Conservation (phyloP, 2,113 vertebrate species). For the Typhlomys cinereus region DNA sequence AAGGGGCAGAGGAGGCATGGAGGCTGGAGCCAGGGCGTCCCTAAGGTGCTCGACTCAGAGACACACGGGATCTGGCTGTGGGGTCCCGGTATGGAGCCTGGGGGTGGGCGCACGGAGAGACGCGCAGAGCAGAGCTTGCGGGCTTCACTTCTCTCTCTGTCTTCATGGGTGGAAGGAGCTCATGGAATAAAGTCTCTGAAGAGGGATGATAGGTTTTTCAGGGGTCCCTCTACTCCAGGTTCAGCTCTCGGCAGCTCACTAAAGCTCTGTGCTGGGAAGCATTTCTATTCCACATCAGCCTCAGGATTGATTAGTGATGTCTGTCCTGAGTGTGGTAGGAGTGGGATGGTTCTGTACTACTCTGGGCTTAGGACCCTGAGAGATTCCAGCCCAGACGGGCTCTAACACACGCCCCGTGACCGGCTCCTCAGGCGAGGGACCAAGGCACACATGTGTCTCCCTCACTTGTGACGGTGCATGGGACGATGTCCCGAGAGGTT, state of each 20-base stretch:
- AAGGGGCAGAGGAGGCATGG: not conserved
- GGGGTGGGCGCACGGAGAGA: not conserved
- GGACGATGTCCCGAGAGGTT: no score
- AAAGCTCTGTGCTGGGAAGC: not conserved
- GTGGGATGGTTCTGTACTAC: no score
- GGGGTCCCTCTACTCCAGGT: no score
- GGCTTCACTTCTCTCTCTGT: not conserved
- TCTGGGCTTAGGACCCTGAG: not conserved
- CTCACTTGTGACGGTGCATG: no score
- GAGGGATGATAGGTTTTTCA: not conserved
- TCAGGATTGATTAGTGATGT: not conserved
- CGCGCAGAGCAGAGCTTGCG: no score
- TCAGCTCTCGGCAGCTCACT: not conserved
- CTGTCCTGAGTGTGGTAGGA: not conserved
- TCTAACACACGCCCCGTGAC: fast-evolving
- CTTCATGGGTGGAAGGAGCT: not conserved
- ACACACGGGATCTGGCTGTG: not conserved
- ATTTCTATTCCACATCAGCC: fast-evolving
- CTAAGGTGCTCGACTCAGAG: fast-evolving
- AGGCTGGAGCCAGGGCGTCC: not conserved
- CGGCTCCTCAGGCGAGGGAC: no score
- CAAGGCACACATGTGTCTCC: no score
- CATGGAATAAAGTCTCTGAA: not conserved
- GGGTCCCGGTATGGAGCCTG: fast-evolving
- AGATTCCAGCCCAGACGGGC: not conserved